Conservation (phyloP, 2,888 invertebrate genomes). For the Lissonota sp. region DNA sequence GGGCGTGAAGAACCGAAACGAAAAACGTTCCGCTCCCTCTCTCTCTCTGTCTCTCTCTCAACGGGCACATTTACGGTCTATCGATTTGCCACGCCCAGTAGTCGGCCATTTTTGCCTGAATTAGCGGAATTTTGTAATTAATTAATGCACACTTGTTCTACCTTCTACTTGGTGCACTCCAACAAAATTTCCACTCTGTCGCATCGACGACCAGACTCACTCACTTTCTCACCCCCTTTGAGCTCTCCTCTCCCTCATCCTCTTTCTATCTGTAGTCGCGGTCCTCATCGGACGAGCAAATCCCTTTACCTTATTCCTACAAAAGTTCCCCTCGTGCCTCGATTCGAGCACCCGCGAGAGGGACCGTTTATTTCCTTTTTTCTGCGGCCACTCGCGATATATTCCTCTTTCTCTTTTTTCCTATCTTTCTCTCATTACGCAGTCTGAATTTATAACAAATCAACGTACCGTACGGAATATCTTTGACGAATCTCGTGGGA, state of each 20-base stretch:
- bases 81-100: constrained; percentile 76
- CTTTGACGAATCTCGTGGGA: constrained; percentile 29
- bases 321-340: constrained; percentile 22
- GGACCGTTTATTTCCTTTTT: constrained; percentile 22
- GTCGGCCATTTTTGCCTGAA: constrained; percentile 78
- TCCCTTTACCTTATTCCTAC: constrained; percentile 59
- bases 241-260: constrained; percentile 31
- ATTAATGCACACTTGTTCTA: constrained; percentile 74
- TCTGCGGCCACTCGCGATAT: background rate
- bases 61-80: constrained; percentile 47
- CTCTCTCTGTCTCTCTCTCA: constrained; percentile 50
- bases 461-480: constrained; percentile 52
- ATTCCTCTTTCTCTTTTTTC: background rate
- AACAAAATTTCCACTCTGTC: constrained; percentile 58
- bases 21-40: constrained; percentile 55
- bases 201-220: constrained; percentile 37
- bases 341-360: constrained; percentile 38
- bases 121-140: constrained; percentile 78
- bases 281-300: constrained; percentile 47
- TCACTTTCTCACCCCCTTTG: constrained; percentile 12
- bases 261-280: constrained; percentile 14
- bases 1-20: constrained; percentile 53
- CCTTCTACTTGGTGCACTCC: constrained; percentile 36
- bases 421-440: constrained; percentile 17
- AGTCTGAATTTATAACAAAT: constrained; percentile 40